These are phyloP conservation scores for Ceyx melanurus DNA, from an alignment of 2,113 vertebrate species.

Conservation along the genomic window DNA sequence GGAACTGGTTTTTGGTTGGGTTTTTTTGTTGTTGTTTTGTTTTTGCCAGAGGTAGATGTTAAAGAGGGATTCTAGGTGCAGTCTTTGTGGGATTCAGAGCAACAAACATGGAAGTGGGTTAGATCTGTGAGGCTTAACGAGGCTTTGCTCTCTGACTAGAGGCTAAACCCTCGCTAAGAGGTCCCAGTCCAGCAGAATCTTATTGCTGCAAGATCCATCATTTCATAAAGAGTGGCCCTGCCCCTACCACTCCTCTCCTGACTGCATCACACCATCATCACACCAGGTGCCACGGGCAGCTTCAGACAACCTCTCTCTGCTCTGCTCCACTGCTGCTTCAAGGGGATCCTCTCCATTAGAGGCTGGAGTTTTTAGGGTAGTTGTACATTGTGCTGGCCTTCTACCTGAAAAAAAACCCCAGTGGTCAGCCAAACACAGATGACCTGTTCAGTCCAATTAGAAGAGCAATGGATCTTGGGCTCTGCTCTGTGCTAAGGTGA, in stretches of 20 bases:
- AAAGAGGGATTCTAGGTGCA: neutral
- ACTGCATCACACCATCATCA: neutral
- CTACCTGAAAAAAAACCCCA: neutral
- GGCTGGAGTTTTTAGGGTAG: neutral
- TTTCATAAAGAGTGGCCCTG: fast-evolving
- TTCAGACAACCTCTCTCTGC: neutral
- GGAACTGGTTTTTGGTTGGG: neutral
- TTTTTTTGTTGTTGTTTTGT: neutral
- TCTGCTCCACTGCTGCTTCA: neutral
- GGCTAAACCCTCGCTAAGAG: neutral
- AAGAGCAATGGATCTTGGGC: neutral
- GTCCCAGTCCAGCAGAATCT: neutral
- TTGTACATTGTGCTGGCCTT: neutral
- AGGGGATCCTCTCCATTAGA: neutral
- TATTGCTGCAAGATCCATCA: neutral
- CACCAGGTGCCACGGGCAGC: neutral
- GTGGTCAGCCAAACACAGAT: neutral
- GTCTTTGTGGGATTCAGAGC: neutral
- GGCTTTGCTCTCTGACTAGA: neutral
- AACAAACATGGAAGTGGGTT: fast-evolving
- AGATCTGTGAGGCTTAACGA: neutral
- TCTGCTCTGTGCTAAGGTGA: neutral
- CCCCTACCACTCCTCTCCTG: neutral
- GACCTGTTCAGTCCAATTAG: neutral
- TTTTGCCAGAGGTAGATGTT: neutral